These are phyloP conservation scores for Myotis yumanensis DNA, from an alignment of 2,113 vertebrate species.

Conservation along the genomic window DNA sequence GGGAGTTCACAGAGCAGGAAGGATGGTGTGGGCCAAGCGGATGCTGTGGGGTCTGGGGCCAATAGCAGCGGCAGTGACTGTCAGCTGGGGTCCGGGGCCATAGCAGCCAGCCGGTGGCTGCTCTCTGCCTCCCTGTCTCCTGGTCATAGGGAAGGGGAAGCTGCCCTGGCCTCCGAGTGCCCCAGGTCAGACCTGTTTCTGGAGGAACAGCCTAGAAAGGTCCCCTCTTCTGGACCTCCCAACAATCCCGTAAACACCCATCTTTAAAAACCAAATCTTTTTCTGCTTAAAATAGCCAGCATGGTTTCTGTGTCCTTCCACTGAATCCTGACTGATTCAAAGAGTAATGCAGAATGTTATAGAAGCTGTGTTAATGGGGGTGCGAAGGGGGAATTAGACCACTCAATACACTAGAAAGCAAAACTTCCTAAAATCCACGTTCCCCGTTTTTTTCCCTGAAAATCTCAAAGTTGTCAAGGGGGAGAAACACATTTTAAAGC, in stretches of 20 bases:
- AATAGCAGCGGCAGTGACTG: not conserved
- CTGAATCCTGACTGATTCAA: not conserved
- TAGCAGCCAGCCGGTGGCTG: not conserved
- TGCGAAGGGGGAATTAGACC: not conserved
- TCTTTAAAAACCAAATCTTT: not conserved
- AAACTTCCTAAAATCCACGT: constrained; percentile 31
- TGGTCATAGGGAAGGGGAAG: not conserved
- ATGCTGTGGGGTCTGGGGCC: not conserved
- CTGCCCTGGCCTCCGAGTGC: not conserved
- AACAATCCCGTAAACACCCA: not conserved
- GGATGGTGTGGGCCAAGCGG: not conserved
- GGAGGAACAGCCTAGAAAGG: not conserved
- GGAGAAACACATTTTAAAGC: constrained; percentile 38
- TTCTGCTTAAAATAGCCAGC: not conserved
- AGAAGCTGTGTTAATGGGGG: not conserved
- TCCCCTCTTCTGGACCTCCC: not conserved
- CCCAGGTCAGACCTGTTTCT: not conserved
- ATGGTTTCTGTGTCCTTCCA: not conserved
- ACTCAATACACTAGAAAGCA: not conserved
- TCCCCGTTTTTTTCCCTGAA: not conserved
- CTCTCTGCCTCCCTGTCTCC: not conserved
- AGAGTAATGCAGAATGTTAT: not conserved
- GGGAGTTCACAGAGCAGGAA: not conserved
- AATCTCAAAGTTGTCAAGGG: not conserved
- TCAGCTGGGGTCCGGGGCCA: not conserved